Evolutionary conservation across 2,797 vertebrate species (phyloP).

Genomic region (Triplophysa yarkandensis): DNA sequence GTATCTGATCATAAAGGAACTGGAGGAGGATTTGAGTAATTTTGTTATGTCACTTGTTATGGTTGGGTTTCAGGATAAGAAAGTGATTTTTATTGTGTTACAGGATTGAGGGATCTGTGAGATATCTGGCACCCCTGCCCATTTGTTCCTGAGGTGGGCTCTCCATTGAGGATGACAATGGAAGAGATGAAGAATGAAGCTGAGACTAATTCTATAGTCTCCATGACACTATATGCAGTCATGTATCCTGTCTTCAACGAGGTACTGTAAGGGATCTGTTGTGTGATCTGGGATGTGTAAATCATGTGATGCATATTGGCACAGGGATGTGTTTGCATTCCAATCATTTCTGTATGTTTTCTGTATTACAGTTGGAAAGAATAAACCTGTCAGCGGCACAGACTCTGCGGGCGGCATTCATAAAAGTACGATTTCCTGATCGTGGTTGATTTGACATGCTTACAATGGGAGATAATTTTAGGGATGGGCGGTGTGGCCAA

Average conservation of each 20-base stretch:
- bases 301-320: not conserved
- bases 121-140: slow-evolving; percentile 59
- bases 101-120: slow-evolving; percentile 65
- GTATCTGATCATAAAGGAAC: not conserved
- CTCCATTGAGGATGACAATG: slow-evolving; percentile 99
- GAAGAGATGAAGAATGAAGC: slow-evolving; percentile 99
- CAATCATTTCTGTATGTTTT: slow-evolving; percentile 8
- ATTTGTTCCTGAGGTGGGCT: slow-evolving; percentile 69
- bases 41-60: not conserved
- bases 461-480: too few relatives aligned
- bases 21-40: not conserved
- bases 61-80: not conserved
- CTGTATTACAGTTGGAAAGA: slow-evolving; percentile 87
- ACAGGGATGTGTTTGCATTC: too few relatives aligned
- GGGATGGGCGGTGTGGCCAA: too few relatives aligned
- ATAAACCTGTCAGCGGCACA: slow-evolving; percentile 98
- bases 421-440: slow-evolving; percentile 83
- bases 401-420: slow-evolving; percentile 97
- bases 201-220: slow-evolving; percentile 99
- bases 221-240: slow-evolving; percentile 97
- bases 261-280: slow-evolving; percentile 68
- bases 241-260: slow-evolving; percentile 99
- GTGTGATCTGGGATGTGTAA: not conserved
- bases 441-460: not conserved
- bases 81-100: not conserved